These are phyloP conservation scores for Catocala nupta DNA, from an alignment of 2,888 invertebrate species.

Conservation along the genomic window DNA sequence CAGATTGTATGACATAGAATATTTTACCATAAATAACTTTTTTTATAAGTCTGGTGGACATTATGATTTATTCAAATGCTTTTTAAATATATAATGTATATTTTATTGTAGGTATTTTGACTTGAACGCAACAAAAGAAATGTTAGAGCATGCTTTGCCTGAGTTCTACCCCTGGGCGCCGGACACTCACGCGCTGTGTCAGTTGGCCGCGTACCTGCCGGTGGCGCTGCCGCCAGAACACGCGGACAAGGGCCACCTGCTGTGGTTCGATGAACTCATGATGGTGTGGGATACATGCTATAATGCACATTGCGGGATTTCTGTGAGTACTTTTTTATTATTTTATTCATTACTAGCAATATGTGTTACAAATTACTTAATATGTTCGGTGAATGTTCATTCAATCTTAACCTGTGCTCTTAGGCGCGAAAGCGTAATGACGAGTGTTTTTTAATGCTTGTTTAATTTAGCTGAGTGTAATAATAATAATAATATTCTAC, in stretches of 20 bases:
- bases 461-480: no score
- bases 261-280: constrained; percentile 94
- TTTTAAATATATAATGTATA: not conserved
- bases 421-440: no score
- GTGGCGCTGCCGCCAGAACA: constrained; percentile 89
- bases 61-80: no score
- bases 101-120: constrained; percentile 89
- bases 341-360: not conserved
- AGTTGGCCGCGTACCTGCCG: constrained; percentile 93
- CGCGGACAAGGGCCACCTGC: constrained; percentile 89
- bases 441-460: no score
- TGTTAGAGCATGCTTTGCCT: constrained; percentile 94
- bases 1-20: no score
- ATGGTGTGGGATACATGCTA: constrained; percentile 92
- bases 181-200: constrained; percentile 85
- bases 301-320: constrained; percentile 90
- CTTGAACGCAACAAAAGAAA: constrained; percentile 92
- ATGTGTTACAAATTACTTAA: no score
- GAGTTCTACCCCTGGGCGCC: constrained; percentile 91
- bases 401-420: no score
- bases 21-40: no score
- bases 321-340: constrained; percentile 58
- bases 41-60: no score
- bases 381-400: no score
- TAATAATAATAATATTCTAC: no score